Base-by-base conservation (phyloP, 2,113 vertebrate genomes). In the Scophthalmus maximus region DNA sequence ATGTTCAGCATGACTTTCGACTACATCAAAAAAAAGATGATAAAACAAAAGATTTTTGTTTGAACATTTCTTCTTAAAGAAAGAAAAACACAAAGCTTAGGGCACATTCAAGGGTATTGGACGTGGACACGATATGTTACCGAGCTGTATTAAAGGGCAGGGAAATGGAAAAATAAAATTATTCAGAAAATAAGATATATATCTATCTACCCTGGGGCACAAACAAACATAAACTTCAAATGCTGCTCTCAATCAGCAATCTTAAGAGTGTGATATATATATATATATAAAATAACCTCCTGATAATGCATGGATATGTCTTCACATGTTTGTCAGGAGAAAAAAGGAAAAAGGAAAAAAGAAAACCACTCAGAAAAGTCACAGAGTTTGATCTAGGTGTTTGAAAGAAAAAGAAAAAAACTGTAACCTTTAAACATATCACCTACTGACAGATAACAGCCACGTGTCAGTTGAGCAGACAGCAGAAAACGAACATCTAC, bases 1-100 rank as follows among this genome's bases (percentile, higher is more conserved):
- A 74, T 32, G 15, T 47, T 78, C 67, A 81, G 56, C 59, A 57
- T 81, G 34, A 68, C 42, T n/a, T 58, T 85, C 59, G 62, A 58
- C 40, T 59, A 77, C 65, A 78, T 58, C 50, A 72, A 77, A 76
- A 55, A 57, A 72, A 73, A 36, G 26, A 68, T 46, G 70, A 22
- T n/a, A 61, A 77, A 61, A 58, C 10, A 49, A 49, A 30, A 59
- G 46, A 69, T 23, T 49, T 32, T 1, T 56, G 36, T 70, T 46
- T n/a, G 36, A 68, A 23, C 23, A 38, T 64, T 51, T 42, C 14
- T 42, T 61, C 58, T 53, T 27, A 32, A 73, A n/a, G n/a, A 78
- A 62, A 53, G 23, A 38, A 74, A 50, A 75, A 34, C 61, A 71
- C 14, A 55, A 68, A 73, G 20, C 57, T 25, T 36, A 82, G 40